Evolutionary conservation across 2,888 invertebrate species (phyloP).

Genomic region (Pterobdella sp.): DNA sequence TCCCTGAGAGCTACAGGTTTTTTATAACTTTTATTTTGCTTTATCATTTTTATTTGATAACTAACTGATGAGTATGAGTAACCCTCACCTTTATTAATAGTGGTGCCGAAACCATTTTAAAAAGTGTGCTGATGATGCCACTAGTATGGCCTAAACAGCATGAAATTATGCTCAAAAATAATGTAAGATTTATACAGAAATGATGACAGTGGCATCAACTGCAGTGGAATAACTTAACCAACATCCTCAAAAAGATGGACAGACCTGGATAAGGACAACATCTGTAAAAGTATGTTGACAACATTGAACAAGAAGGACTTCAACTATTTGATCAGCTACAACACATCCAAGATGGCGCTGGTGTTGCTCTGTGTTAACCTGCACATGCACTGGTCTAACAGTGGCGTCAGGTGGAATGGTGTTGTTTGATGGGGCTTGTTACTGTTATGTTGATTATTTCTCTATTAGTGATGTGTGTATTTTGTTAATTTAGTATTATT

Average conservation of each 20-base stretch:
- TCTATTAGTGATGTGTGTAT: no score
- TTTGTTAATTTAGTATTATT: no score
- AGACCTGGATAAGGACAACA: neutral
- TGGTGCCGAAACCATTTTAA: no score
- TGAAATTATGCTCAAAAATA: neutral
- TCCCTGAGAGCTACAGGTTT: neutral
- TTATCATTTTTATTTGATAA: no score
- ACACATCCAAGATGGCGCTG: neutral
- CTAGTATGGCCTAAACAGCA: neutral
- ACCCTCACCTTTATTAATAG: no score
- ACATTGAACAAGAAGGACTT: neutral
- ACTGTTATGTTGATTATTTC: no score
- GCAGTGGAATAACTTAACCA: neutral
- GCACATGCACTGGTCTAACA: neutral
- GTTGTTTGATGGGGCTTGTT: no score
- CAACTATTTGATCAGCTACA: neutral
- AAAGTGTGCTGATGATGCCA: neutral
- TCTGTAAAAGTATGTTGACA: neutral
- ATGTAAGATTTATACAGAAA: neutral
- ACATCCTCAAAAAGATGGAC: no score
- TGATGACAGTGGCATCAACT: neutral
- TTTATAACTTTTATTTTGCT: no score
- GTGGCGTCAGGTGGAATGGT: no score
- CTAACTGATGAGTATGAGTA: no score
- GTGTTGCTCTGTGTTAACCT: neutral